These are phyloP conservation scores for Gymnoscopelus braueri DNA, from an alignment of 2,797 vertebrate species.

Conservation along the genomic window DNA sequence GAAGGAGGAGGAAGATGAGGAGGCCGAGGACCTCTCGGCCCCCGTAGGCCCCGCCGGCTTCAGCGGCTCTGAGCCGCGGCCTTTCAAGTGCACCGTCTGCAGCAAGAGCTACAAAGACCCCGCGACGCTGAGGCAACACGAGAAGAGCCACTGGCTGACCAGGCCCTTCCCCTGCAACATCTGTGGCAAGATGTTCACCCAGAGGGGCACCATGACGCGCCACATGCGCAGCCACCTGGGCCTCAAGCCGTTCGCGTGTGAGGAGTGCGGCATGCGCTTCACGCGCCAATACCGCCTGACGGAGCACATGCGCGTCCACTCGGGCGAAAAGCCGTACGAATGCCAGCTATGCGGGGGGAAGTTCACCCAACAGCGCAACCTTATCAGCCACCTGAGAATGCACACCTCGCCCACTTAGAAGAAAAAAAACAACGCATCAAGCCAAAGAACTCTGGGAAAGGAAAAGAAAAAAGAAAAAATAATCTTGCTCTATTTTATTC, in stretches of 20 bases:
- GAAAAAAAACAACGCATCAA: constrained; percentile 77
- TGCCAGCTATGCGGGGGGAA: constrained; percentile 99
- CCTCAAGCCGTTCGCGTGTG: constrained; percentile 97
- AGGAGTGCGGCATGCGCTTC: constrained; percentile 99
- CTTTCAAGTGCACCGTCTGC: constrained; percentile 93
- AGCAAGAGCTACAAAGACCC: constrained; percentile 96
- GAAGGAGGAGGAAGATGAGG: constrained; percentile 86
- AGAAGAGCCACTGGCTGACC: constrained; percentile 99
- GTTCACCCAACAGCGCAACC: constrained; percentile 99
- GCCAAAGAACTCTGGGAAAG: constrained; percentile 90
- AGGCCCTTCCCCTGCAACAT: constrained; percentile 98
- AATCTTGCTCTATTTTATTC: constrained; percentile 55
- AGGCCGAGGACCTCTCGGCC: constrained; percentile 90
- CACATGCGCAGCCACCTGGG: constrained; percentile 99
- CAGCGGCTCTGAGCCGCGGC: constrained; percentile 83
- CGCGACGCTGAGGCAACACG: constrained; percentile 95
- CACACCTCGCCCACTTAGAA: constrained; percentile 88
- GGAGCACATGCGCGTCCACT: constrained; percentile 99
- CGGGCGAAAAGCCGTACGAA: constrained; percentile 98
- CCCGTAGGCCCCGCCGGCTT: constrained; percentile 80
- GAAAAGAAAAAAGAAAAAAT: constrained; percentile 50
- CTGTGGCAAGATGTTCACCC: constrained; percentile 99
- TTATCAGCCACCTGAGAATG: constrained; percentile 99
- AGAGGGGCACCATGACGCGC: constrained; percentile 98
- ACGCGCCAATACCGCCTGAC: constrained; percentile 99